phyloP scores from a whole-genome alignment of 2,888 invertebrate species.

The Dasysyrphus albostriatus region DNA sequence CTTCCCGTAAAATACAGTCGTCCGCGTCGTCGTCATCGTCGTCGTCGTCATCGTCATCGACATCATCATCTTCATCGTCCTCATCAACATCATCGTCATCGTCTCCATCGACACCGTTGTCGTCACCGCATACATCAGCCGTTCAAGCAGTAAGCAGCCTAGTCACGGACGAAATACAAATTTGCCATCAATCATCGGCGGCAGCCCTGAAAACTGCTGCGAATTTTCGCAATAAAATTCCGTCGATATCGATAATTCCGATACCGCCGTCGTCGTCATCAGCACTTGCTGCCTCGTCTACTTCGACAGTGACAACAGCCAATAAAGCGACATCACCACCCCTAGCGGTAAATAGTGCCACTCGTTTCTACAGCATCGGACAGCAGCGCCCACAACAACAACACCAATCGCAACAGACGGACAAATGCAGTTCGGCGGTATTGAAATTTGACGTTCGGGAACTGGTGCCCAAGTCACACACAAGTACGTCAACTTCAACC shows the following conservation, averaged over 20 bases:
- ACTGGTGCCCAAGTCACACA: slow-evolving; percentile 62
- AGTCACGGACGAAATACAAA: slow-evolving; percentile 74
- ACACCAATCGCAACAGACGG: slow-evolving; percentile 83
- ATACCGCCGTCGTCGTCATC: slow-evolving; percentile 78
- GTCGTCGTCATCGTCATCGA: slow-evolving; percentile 46
- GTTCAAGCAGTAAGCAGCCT: slow-evolving; percentile 48
- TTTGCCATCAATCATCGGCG: slow-evolving; percentile 69
- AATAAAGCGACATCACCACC: slow-evolving; percentile 82
- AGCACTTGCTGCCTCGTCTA: slow-evolving; percentile 65
- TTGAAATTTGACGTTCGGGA: slow-evolving; percentile 76
- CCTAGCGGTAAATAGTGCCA: slow-evolving; percentile 54
- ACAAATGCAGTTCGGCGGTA: slow-evolving; percentile 81
- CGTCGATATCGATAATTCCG: slow-evolving; percentile 83
- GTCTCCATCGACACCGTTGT: slow-evolving; percentile 58
- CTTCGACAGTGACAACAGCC: slow-evolving; percentile 72
- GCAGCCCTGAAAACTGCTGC: slow-evolving; percentile 77
- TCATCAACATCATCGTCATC: slow-evolving; percentile 55
- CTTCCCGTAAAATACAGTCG: slow-evolving; percentile 74
- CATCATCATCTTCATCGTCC: slow-evolving; percentile 44
- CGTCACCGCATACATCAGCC: slow-evolving; percentile 53
- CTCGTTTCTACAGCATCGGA: slow-evolving; percentile 43
- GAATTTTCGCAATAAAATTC: slow-evolving; percentile 81
- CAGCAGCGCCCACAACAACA: slow-evolving; percentile 79
- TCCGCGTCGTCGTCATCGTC: slow-evolving; percentile 72
- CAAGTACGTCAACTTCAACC: slow-evolving; percentile 66